phyloP scores from a whole-genome alignment of 2,797 vertebrate species.

The Ara ararauna region DNA sequence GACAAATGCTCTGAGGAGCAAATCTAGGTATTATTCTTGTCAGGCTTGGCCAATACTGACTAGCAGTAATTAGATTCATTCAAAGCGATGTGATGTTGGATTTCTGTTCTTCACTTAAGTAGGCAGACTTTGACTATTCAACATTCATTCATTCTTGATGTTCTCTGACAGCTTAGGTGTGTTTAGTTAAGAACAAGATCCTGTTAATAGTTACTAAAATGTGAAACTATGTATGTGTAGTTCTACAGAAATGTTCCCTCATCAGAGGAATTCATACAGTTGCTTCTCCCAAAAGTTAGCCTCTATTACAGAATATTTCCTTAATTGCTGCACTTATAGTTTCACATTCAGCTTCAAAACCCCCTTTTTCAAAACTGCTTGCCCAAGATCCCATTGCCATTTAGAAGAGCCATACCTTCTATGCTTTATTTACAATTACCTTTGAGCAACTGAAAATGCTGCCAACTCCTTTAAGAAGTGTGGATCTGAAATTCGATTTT shows the following conservation, averaged over 20 bases:
- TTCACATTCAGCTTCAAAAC: neutral
- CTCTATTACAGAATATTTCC: neutral
- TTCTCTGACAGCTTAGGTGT: neutral
- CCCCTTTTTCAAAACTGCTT: neutral
- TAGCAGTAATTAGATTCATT: neutral
- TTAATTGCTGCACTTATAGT: neutral
- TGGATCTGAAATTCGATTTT: neutral
- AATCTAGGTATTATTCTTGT: neutral
- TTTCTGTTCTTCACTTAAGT: neutral
- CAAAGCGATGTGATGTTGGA: neutral
- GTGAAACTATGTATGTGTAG: neutral
- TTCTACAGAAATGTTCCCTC: neutral
- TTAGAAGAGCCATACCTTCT: neutral
- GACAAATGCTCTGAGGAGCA: neutral
- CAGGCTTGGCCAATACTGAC: neutral
- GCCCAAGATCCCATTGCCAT: neutral
- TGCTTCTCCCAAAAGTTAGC: neutral
- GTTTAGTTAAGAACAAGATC: neutral
- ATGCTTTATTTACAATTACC: neutral
- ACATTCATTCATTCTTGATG: neutral
- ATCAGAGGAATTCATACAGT: neutral
- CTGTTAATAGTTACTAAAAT: neutral
- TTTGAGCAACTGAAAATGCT: constrained; percentile 3
- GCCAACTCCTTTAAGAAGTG: neutral
- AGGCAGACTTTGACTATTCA: neutral